Conservation (phyloP, 2,113 vertebrate genomes). For the Xiphorhynchus elegans region DNA sequence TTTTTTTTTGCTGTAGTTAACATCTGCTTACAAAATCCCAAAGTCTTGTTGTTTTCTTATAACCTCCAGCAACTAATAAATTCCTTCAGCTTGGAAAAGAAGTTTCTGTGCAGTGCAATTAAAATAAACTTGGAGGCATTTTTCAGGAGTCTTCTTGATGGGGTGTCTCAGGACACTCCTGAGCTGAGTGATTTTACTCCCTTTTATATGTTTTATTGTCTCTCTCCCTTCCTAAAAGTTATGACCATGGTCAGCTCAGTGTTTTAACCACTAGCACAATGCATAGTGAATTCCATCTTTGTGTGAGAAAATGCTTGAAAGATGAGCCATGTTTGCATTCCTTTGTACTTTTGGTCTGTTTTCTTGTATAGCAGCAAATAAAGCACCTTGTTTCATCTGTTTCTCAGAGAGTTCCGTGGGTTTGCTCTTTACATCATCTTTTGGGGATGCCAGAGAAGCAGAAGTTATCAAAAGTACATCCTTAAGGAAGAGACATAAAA, state of each 20-base stretch:
- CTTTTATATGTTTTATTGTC: background rate
- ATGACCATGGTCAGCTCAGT: background rate
- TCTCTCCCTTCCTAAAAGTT: background rate
- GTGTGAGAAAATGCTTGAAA: background rate
- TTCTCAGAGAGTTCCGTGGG: constrained; percentile 81
- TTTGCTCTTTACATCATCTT: constrained; percentile 82
- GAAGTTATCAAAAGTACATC: constrained; percentile 74
- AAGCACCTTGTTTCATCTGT: background rate
- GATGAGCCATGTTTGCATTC: background rate
- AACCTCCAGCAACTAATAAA: background rate
- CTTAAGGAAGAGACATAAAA: constrained; percentile 81
- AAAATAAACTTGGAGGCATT: background rate
- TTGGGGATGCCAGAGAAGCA: constrained; percentile 75
- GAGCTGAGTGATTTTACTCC: background rate
- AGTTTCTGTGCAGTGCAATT: background rate
- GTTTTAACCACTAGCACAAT: background rate
- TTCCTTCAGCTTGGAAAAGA: background rate
- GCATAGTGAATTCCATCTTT: background rate
- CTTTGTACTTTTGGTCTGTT: background rate
- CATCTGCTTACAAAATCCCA: background rate
- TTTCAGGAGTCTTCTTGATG: background rate
- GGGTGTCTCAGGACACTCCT: background rate
- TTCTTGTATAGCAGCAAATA: background rate
- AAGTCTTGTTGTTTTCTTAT: background rate
- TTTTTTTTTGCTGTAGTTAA: background rate